phyloP scores from a whole-genome alignment of 2,113 vertebrate genomes.

The Reinhardtius hippoglossoides region DNA sequence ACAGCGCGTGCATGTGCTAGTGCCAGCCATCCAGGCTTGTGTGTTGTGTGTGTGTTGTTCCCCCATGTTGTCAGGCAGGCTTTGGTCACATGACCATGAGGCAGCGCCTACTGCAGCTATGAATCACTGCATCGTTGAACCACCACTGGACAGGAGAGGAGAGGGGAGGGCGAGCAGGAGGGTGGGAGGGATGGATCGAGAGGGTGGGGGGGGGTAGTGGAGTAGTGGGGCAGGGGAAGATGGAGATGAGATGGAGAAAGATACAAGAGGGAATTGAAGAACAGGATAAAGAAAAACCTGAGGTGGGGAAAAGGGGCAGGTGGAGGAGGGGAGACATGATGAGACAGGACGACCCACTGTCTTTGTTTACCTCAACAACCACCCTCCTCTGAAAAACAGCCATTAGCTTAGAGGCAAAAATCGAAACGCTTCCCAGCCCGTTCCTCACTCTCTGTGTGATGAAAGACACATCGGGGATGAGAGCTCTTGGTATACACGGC shows the following conservation, averaged over 20 bases:
- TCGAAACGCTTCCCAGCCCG: too few relatives aligned
- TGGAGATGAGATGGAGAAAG: conserved; percentile 10
- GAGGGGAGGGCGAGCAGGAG: conserved; percentile 13
- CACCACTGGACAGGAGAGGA: conserved; percentile 68
- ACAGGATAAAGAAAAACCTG: conserved; percentile 11
- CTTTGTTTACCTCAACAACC: conserved; percentile 21
- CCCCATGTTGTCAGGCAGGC: conserved; percentile 86
- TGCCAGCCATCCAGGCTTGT: conserved; percentile 7
- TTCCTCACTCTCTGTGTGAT: too few relatives aligned
- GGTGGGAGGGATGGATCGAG: conserved; percentile 28
- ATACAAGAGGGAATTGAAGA: background rate
- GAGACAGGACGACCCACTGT: background rate
- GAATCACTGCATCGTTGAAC: conserved; percentile 80
- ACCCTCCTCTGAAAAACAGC: conserved; percentile 9
- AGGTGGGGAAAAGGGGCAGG: background rate
- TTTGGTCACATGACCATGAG: conserved; percentile 82
- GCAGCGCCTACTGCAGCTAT: conserved; percentile 78
- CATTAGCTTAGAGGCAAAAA: conserved; percentile 2
- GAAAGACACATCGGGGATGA: background rate
- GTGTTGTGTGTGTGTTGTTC: conserved; percentile 58
- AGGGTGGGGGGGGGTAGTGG: conserved; percentile 12
- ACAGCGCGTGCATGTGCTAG: conserved; percentile 38
- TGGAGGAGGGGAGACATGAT: background rate
- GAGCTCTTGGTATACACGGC: conserved; percentile 24
- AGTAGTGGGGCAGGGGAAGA: conserved; percentile 9